Evolutionary conservation across 2,113 vertebrate genomes (phyloP).

Genomic region (Cryptomyrus ogoouensis): DNA sequence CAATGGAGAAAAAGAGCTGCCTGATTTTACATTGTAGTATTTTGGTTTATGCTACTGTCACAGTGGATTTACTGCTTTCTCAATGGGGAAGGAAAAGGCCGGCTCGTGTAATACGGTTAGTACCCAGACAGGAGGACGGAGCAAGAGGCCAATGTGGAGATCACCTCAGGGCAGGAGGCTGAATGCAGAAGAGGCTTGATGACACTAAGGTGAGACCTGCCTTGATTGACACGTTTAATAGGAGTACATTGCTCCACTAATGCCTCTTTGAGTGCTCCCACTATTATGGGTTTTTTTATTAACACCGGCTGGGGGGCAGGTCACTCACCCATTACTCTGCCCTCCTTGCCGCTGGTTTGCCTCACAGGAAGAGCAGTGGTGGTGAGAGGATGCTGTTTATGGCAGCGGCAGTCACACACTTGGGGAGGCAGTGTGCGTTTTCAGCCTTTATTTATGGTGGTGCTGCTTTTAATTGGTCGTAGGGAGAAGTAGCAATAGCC

Average conservation of each 20-base stretch:
- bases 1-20: not conserved
- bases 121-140: not conserved
- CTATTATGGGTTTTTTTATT: slow-evolving; percentile 39
- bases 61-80: not conserved
- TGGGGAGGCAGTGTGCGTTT: not conserved
- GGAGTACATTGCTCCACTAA: slow-evolving; percentile 36
- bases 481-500: not conserved
- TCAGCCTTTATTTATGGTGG: not conserved
- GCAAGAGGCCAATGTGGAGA: not conserved
- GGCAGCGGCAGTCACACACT: not conserved
- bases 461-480: not conserved
- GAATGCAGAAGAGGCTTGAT: not conserved
- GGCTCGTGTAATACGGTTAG: not conserved
- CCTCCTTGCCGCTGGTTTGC: not conserved
- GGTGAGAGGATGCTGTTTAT: not conserved
- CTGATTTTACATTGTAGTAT: not conserved
- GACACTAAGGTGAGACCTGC: not conserved
- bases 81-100: not conserved
- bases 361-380: not conserved
- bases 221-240: slow-evolving; percentile 40
- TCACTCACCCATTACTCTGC: not conserved
- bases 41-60: not conserved
- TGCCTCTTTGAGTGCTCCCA: slow-evolving; percentile 39
- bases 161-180: not conserved
- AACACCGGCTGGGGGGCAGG: not conserved